These are phyloP conservation scores for Tenthredo mesomela DNA, from an alignment of 2,888 invertebrate species.

Conservation along the genomic window DNA sequence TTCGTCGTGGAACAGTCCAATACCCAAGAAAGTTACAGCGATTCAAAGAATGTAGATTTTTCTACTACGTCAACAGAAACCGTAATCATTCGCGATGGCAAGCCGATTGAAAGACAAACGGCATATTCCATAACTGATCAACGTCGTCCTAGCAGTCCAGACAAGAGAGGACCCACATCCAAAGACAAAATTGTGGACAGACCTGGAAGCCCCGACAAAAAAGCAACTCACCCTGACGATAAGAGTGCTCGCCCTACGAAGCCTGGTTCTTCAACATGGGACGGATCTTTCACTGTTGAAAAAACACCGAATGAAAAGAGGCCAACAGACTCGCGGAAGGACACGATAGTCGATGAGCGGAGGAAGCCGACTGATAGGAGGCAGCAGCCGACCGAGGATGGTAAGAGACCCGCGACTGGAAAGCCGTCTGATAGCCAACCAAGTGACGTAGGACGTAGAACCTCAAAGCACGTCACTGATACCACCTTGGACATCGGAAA, in stretches of 20 bases:
- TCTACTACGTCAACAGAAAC: slow-evolving; percentile 65
- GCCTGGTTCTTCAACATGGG: slow-evolving; percentile 72
- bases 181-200: slow-evolving; percentile 29
- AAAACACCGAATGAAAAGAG: slow-evolving; percentile 58
- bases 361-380: slow-evolving; percentile 27
- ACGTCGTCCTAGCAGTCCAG: slow-evolving; percentile 54
- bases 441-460: slow-evolving; percentile 53
- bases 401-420: slow-evolving; percentile 42
- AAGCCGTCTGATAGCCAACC: slow-evolving; percentile 16
- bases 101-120: slow-evolving; percentile 57
- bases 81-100: slow-evolving; percentile 68
- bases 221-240: slow-evolving; percentile 61
- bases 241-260: slow-evolving; percentile 64
- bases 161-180: slow-evolving; percentile 33
- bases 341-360: slow-evolving; percentile 47
- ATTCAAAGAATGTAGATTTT: slow-evolving; percentile 59
- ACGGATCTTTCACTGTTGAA: slow-evolving; percentile 69
- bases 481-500: slow-evolving; percentile 61
- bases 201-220: slow-evolving; percentile 62
- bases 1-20: slow-evolving; percentile 62
- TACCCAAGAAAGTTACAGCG: slow-evolving; percentile 39
- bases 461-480: slow-evolving; percentile 60
- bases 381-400: slow-evolving; percentile 30
- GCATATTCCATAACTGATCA: slow-evolving; percentile 20
- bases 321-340: slow-evolving; percentile 51